A percentile compares a stretch with the other conserved stretches of the same genome.
phyloP scores from a whole-genome alignment of 1,140 invertebrate genomes.

The Drosophila trapezifrons region DNA sequence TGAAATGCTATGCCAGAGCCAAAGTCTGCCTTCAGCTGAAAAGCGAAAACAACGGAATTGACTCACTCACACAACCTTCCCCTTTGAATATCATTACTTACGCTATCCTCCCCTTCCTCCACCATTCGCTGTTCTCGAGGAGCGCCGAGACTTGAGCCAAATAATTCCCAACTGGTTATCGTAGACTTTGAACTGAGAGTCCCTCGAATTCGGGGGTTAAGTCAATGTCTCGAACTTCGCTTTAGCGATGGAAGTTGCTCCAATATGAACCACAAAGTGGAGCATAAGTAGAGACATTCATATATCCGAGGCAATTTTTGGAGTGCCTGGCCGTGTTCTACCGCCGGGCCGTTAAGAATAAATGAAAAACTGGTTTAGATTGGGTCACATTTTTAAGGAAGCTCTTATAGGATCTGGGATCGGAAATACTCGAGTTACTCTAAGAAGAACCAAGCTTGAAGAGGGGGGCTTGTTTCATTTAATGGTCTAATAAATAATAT shows the following conservation, averaged over 20 bases:
- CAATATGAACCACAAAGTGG: not conserved
- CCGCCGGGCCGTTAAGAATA: slow-evolving; percentile 1
- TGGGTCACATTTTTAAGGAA: not conserved
- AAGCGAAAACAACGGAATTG: not conserved
- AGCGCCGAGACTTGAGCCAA: not conserved
- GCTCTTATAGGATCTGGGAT: accelerated
- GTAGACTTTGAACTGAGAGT: not conserved
- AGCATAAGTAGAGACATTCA: not conserved
- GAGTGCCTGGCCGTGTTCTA: not conserved
- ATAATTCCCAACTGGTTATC: slow-evolving; percentile 32
- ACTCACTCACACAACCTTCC: not conserved
- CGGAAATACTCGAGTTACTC: not conserved
- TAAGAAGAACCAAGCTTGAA: no score
- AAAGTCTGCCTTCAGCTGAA: not conserved
- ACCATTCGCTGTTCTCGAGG: not conserved
- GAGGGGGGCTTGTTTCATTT: no score
- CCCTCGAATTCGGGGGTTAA: not conserved
- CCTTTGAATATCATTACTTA: not conserved
- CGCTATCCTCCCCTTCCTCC: not conserved
- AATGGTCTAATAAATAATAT: no score
- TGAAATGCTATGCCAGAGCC: not conserved
- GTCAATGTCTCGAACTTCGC: slow-evolving; percentile 5
- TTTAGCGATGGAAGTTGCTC: slow-evolving; percentile 10
- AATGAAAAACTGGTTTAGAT: slow-evolving; percentile 10
- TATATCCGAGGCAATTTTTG: slow-evolving; percentile 24